phyloP scores from a whole-genome alignment of 2,888 invertebrate genomes.

The Epistrophe grossulariae region DNA sequence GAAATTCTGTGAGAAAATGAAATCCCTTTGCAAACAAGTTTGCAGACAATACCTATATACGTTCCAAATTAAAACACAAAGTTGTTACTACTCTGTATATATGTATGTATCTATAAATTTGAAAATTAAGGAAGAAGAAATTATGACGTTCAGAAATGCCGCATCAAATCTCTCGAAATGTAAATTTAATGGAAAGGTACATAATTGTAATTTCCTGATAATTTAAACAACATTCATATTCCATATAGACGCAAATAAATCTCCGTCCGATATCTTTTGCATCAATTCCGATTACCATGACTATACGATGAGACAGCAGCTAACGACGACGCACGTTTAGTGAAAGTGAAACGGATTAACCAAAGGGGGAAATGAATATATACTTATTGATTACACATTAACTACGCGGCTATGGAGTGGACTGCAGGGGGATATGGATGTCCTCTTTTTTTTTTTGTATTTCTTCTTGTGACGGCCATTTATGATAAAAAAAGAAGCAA shows the following conservation, averaged over 20 bases:
- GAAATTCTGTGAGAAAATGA: too few species aligned
- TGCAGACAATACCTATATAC: too few species aligned
- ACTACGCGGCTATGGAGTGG: neutral
- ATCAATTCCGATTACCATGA: neutral
- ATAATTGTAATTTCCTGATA: conserved; percentile 11
- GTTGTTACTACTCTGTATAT: neutral
- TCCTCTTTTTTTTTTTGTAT: neutral
- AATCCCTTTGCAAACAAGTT: too few species aligned
- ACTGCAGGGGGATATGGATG: neutral
- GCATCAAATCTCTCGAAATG: neutral
- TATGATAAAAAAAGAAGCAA: neutral
- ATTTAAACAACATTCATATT: neutral
- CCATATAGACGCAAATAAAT: neutral
- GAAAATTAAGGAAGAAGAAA: neutral
- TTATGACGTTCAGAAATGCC: neutral
- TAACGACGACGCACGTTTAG: neutral
- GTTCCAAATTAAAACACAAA: neutral
- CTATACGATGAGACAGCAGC: neutral
- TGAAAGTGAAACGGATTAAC: conserved; percentile 32
- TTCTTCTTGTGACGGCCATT: neutral
- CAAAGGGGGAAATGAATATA: neutral
- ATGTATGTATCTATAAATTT: neutral
- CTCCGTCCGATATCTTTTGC: neutral
- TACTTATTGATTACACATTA: conserved; percentile 28
- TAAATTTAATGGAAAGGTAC: neutral